Evolutionary conservation across 2,888 invertebrate species (phyloP), one percentile per base, ranked within the genome.

Genomic region (Cheilosia pagana): DNA sequence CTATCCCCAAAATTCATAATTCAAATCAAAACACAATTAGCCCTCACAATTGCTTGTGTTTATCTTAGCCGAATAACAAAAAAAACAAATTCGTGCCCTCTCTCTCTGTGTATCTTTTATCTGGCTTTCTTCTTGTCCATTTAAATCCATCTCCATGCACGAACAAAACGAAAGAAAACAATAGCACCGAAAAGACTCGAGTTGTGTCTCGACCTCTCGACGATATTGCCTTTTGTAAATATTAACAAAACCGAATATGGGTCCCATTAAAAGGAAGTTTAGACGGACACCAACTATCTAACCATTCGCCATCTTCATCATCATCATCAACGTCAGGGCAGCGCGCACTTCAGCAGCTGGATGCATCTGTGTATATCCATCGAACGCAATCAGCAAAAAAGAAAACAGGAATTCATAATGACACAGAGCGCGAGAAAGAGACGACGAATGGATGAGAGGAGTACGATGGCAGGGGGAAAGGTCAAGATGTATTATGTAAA

Each of bases 401-500:
- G 16, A 74, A 74, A 74, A 74, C 74, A 65, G 57, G 52, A 75
- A 68, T 70, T 55, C 55, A 55, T 68, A 70, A 60, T 55, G 76
- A 75, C 68, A 68, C 45, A 39, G 65, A 31, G 60, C n/a, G n/a
- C 7, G 16, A 19, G 19, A 57, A 19, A 31, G 55, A 19, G 45
- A 52, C 14, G 21, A 12, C 14, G 21, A 12, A n/a, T 16, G 14
- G 53, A 16, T 19, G 39, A 21, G 21, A 21, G 53, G 50, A 50
- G 65, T 21, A 28, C 1, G 48, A 59, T 25, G 65, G 85, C 16
- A 55, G 71, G 67, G 48, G 62, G 81, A 83, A 85, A 85, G 85
- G 85, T 85, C 85, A 85, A 81, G 81, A 76, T 75, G 79, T 85
- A 76, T 81, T 85, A 76, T 81, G 81, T 85, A 85, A 85, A 85